Conservation (phyloP, 2,113 vertebrate genomes). For the Oncorhynchus kisutch region DNA sequence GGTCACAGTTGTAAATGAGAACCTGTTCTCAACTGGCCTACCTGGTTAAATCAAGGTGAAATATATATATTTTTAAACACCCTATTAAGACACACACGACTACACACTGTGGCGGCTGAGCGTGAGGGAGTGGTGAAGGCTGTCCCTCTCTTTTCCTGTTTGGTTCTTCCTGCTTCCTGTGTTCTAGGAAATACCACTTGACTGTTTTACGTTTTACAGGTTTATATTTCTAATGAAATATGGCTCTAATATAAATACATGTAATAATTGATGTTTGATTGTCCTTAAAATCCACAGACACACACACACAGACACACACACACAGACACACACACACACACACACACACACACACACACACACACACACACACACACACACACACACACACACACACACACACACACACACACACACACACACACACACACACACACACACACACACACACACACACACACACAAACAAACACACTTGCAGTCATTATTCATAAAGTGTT, state of each 20-base stretch:
- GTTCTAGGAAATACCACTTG: slow-evolving; percentile 45
- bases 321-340: background rate
- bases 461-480: background rate
- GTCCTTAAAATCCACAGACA: background rate
- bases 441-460: background rate
- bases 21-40: too few relatives aligned
- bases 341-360: too few relatives aligned
- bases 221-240: slow-evolving; percentile 21
- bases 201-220: slow-evolving; percentile 37
- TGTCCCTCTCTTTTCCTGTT: slow-evolving; percentile 38
- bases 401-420: background rate
- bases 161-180: slow-evolving; percentile 50
- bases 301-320: background rate
- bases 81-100: background rate
- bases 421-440: background rate
- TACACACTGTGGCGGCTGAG: background rate
- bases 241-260: slow-evolving; percentile 18
- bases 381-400: background rate
- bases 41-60: too few relatives aligned
- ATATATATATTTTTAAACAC: background rate
- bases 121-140: slow-evolving; percentile 4
- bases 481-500: background rate
- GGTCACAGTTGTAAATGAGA: too few relatives aligned
- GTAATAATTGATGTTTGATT: background rate
- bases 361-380: background rate